These are phyloP conservation scores for Echinops telfairi DNA, from an alignment of 2,113 vertebrate genomes.

Conservation along the genomic window DNA sequence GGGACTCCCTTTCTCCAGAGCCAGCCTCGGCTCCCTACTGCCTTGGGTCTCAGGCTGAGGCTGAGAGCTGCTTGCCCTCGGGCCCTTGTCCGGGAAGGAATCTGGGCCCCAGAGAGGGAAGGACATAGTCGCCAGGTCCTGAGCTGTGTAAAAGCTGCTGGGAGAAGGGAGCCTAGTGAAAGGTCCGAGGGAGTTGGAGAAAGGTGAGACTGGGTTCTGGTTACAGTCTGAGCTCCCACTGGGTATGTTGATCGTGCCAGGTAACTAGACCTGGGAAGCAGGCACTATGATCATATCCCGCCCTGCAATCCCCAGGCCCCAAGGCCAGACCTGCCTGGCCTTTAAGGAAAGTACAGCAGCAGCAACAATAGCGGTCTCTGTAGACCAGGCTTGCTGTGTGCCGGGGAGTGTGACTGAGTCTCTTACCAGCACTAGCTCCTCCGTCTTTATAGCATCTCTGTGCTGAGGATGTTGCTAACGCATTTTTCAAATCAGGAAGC, in stretches of 20 bases:
- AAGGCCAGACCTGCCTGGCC: not conserved
- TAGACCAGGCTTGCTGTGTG: not conserved
- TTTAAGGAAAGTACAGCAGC: not conserved
- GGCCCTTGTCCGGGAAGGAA: not conserved
- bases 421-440: not conserved
- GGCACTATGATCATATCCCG: not conserved
- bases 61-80: not conserved
- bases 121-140: not conserved
- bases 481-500: not conserved
- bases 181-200: not conserved
- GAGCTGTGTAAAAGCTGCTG: too few species aligned
- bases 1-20: not conserved
- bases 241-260: not conserved
- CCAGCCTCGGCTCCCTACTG: constrained; percentile 13
- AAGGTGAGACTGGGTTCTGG: not conserved
- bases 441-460: not conserved
- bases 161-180: not conserved
- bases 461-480: not conserved
- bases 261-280: not conserved
- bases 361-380: not conserved
- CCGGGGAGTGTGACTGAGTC: not conserved
- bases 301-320: not conserved
- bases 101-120: not conserved
- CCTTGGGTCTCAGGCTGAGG: not conserved
- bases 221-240: not conserved